Evolutionary conservation across 2,113 vertebrate genomes (phyloP), one percentile per base, ranked within the genome.

Genomic region (Cathartes aura): DNA sequence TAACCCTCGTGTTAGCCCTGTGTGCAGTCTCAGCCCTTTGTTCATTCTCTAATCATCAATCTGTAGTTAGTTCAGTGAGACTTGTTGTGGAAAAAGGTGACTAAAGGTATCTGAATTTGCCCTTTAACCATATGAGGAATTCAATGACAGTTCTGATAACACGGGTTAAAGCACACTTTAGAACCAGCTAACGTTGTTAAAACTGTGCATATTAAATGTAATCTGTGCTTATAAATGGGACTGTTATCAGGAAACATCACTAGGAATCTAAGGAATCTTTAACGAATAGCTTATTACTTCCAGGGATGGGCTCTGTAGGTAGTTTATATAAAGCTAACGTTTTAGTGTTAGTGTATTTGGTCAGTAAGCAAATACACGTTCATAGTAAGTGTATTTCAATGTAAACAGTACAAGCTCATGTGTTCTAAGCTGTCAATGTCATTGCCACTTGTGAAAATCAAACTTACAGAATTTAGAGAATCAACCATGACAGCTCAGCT

Each of bases 71-170:
- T 85, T 92, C 89, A 50, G 15, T 13, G 68, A 79, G 53, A 70
- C 73, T 68, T 17, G 4, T 50, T 89, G 55, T 95, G 89, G 91
- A 72, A 89, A 64, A 95, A 80, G 78, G 89, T 95, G 94, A 96
- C 53, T 96, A 93, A 97, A 96, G 89, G 40, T 82, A 82, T 94
- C 71, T 95, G 84, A 91, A 89, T 97, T 91, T 94, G 74, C 76
- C 87, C 83, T 94, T 95, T 91, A 90, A 70, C 74, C 66, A 23
- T 6, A 32, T 56, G 62, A 93, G 83, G 91, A 89, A 89, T 93
- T 92, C 62, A 68, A 60, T 66, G 79, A 9, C 45, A 26, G 9
- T 75, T 91, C 83, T 82, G 95, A 96, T 97, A 96, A 91, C 22
- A 3, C 5, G 3, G 60, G 81, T 62, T 94, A 95, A 87, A 95